phyloP scores from a whole-genome alignment of 2,113 vertebrate genomes.

The Saimiri boliviensis region DNA sequence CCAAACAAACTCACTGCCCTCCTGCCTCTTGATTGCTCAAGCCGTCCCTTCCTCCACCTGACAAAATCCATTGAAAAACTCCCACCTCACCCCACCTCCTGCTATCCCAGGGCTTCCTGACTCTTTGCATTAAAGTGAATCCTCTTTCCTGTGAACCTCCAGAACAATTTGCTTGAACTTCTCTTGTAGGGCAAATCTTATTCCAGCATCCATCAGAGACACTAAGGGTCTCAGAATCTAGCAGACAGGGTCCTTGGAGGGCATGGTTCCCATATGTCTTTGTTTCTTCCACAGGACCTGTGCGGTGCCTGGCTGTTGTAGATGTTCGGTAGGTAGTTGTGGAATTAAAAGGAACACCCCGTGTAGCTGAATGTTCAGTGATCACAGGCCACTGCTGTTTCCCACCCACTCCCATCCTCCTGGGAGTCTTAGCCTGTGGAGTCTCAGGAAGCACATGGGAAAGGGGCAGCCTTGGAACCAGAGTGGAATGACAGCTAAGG shows the following conservation, averaged over 20 bases:
- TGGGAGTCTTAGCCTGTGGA: background rate
- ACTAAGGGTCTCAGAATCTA: background rate
- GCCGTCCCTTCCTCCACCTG: background rate
- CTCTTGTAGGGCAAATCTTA: background rate
- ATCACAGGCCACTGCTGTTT: too few relatives aligned
- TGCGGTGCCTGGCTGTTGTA: accelerated
- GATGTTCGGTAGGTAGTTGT: background rate
- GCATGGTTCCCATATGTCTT: accelerated
- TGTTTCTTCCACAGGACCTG: background rate
- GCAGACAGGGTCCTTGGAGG: background rate
- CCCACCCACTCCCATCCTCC: background rate
- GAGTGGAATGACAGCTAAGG: background rate
- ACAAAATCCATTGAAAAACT: background rate
- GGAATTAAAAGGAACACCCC: background rate
- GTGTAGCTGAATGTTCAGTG: background rate
- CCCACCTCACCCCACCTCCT: background rate
- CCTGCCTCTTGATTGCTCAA: background rate
- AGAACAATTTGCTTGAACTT: background rate
- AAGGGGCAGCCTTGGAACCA: background rate
- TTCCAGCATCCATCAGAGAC: background rate
- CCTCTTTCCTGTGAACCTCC: background rate
- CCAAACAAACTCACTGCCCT: background rate
- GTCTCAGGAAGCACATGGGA: background rate
- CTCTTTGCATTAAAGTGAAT: background rate
- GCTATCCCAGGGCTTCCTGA: background rate